These are phyloP conservation scores for Dipodomys merriami DNA, from an alignment of 2,113 vertebrate genomes.

Conservation along the genomic window DNA sequence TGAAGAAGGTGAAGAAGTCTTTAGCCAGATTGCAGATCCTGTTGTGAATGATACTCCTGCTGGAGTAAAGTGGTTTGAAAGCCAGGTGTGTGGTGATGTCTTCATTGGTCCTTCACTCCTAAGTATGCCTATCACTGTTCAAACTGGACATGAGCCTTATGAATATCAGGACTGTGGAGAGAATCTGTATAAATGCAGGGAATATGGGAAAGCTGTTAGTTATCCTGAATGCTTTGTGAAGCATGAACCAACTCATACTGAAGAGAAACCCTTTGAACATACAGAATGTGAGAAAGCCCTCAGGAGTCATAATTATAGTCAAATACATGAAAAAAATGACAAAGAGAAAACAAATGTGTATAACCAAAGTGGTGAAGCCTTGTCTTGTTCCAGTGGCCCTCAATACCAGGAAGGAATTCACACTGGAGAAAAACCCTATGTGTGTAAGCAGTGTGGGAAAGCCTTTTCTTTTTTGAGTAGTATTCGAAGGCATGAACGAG, in stretches of 20 bases:
- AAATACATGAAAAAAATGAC: not conserved
- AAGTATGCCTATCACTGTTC: not conserved
- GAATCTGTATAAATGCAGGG: not conserved
- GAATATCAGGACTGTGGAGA: not conserved
- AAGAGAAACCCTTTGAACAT: not conserved
- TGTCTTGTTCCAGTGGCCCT: not conserved
- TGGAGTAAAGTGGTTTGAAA: not conserved
- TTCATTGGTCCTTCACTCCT: not conserved
- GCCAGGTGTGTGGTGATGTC: not conserved
- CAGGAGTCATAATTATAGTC: not conserved
- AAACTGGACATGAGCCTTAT: not conserved
- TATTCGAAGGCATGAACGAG: conserved; percentile 12
- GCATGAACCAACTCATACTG: not conserved
- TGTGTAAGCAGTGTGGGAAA: conserved; percentile 29
- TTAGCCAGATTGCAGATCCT: not conserved
- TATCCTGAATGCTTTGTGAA: not conserved
- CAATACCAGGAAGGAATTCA: not conserved
- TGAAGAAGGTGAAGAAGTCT: not conserved
- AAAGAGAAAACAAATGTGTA: not conserved
- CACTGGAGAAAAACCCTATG: not conserved
- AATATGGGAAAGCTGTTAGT: not conserved
- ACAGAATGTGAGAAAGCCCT: not conserved
- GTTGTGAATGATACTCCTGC: not conserved
- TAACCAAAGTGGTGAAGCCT: not conserved
- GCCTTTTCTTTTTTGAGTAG: not conserved